These are phyloP conservation scores for Antheraea yamamai DNA, from an alignment of 2,888 invertebrate genomes.

Conservation along the genomic window DNA sequence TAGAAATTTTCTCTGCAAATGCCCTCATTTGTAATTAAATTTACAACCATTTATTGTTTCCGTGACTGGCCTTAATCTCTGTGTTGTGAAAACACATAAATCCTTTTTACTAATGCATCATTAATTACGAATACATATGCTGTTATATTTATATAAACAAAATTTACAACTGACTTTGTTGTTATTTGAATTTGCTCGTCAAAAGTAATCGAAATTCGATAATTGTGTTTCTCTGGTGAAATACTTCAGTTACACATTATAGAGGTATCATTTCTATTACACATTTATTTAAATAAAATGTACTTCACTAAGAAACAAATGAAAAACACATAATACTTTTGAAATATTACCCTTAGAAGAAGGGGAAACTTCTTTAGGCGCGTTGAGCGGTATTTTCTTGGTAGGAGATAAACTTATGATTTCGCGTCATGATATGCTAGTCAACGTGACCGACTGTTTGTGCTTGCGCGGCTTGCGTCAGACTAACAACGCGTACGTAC, in stretches of 20 bases:
- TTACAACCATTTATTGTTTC: slow-evolving; percentile 38
- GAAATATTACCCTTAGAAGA: no score
- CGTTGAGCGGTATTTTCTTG: no score
- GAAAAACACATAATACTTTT: no score
- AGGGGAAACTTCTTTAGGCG: no score
- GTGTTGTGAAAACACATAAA: neutral
- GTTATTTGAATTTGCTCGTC: neutral
- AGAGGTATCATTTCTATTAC: no score
- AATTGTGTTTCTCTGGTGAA: neutral
- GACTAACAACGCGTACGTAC: no score
- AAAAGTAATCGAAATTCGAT: neutral
- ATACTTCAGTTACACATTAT: neutral
- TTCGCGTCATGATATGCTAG: no score
- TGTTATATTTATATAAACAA: neutral
- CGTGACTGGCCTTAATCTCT: slow-evolving; percentile 26
- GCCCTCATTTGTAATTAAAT: slow-evolving; percentile 43
- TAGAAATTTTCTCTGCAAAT: slow-evolving; percentile 39
- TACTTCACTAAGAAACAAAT: no score
- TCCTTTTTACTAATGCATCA: neutral
- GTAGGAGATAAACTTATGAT: no score
- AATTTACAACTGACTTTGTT: neutral
- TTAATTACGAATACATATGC: neutral
- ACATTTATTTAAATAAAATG: no score
- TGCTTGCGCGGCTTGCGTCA: no score
- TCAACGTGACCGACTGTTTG: no score